A percentile compares a stretch with the other conserved stretches of the same genome.
These are phyloP conservation scores for Mus minutoides DNA, from an alignment of 2,797 vertebrate species.

Conservation along the genomic window DNA sequence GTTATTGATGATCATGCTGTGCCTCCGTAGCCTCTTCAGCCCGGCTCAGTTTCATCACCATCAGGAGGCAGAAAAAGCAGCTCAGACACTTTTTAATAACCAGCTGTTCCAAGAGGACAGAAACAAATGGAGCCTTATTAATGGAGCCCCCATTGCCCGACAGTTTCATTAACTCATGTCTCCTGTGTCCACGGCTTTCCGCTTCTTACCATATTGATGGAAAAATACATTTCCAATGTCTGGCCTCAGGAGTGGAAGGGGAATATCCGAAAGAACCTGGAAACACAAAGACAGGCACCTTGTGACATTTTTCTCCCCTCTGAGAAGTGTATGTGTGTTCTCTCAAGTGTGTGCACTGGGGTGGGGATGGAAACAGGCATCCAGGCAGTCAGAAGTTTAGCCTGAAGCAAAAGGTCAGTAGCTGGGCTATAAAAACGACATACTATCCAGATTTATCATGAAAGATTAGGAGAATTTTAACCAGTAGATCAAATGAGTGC, in stretches of 20 bases:
- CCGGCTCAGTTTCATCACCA: slow-evolving; percentile 30
- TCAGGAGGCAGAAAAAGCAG: slow-evolving; percentile 25
- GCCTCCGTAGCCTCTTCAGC: slow-evolving; percentile 8
- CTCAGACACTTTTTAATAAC: slow-evolving; percentile 45
- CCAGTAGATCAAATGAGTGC: slow-evolving; percentile 2
- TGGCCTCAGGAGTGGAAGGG: neutral
- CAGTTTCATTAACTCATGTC: neutral
- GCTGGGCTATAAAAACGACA: slow-evolving; percentile 30
- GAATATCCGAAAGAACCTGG: neutral
- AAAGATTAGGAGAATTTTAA: slow-evolving; percentile 58
- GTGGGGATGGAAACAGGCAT: neutral
- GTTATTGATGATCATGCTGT: neutral
- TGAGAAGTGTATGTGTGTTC: neutral
- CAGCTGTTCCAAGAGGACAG: neutral
- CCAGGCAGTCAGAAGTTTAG: slow-evolving; percentile 25
- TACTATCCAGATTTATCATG: slow-evolving; percentile 19
- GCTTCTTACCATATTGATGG: slow-evolving; percentile 35
- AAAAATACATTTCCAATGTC: slow-evolving; percentile 31
- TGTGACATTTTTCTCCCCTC: neutral
- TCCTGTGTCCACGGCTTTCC: slow-evolving; percentile 2
- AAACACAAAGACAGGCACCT: neutral
- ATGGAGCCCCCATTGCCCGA: neutral
- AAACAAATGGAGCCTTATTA: slow-evolving; percentile 66
- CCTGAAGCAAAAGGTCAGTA: slow-evolving; percentile 47
- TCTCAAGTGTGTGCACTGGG: too few relatives aligned